Percentiles rank a stretch among this genome's conserved stretches.
These are phyloP conservation scores for Pharmacophagus antenor DNA, from an alignment of 2,888 invertebrate species.

Conservation along the genomic window DNA sequence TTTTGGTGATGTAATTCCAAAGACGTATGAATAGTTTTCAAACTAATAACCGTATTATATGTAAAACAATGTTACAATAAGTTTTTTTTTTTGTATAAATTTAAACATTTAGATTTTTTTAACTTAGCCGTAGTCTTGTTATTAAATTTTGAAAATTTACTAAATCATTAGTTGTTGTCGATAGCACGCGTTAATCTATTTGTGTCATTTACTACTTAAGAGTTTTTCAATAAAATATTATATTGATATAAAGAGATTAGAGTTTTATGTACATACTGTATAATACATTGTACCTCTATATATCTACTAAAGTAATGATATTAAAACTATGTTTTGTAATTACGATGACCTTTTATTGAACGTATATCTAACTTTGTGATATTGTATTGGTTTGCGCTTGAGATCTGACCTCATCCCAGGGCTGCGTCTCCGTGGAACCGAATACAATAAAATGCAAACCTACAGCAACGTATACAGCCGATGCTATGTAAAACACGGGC, in stretches of 20 bases:
- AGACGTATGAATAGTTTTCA: slow-evolving; percentile 77
- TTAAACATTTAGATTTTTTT: slow-evolving; percentile 33
- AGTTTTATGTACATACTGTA: slow-evolving; percentile 68
- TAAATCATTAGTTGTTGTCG: slow-evolving; percentile 29
- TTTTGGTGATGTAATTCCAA: slow-evolving; percentile 81
- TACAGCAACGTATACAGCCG: slow-evolving; percentile 79
- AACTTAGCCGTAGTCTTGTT: slow-evolving; percentile 33
- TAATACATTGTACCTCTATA: slow-evolving; percentile 62
- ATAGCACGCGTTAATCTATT: slow-evolving; percentile 27
- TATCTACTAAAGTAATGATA: slow-evolving; percentile 65
- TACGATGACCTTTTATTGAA: slow-evolving; percentile 31
- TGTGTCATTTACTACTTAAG: slow-evolving; percentile 32
- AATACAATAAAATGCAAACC: slow-evolving; percentile 83
- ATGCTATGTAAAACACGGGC: slow-evolving; percentile 82
- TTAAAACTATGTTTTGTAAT: slow-evolving; percentile 56
- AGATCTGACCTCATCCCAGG: slow-evolving; percentile 25
- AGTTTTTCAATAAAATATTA: slow-evolving; percentile 41
- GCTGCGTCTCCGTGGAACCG: slow-evolving; percentile 82
- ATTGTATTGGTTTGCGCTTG: slow-evolving; percentile 15
- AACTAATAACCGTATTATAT: slow-evolving; percentile 59
- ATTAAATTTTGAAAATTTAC: slow-evolving; percentile 35
- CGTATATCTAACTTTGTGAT: not conserved
- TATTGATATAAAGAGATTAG: slow-evolving; percentile 38
- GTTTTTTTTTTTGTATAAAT: slow-evolving; percentile 31
- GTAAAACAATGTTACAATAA: slow-evolving; percentile 38